Evolutionary conservation across 92 coral and sea anemone species (phyloP), one percentile per base, ranked within the genome.

Genomic region (Hydrozoanthus gracilis): DNA sequence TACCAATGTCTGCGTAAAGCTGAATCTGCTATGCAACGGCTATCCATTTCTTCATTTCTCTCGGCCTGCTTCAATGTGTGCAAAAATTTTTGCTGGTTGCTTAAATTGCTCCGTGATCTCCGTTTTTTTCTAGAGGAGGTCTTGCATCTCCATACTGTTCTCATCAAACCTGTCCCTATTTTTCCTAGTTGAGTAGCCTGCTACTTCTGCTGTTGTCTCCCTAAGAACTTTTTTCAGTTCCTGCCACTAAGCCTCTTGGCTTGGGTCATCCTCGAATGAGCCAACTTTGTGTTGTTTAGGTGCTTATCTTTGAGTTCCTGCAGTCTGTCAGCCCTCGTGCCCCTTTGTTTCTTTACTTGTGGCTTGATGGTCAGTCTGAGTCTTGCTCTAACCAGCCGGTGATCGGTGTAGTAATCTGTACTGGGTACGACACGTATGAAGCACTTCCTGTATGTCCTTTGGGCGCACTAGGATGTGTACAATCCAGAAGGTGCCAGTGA

Each of bases 121-220:
- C 17, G 72, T 20, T 3, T 35, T 61, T 17, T 87, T 49, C 64
- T 11, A 11, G 76, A 87, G 55, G 58, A 77, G 86, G 18, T 61
- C 20, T 49, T 51, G 71, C 3, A 77, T 78, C 73, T 66, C 48
- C 11, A n/a, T 48, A 13, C 44, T 48, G 44, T 67, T 67, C 35
- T 67, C 72, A n/a, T 67, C 72, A 16, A 65, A 87, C 90, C 90
- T 78, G 76, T 87, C 86, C 62, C 48, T 73, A 20, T 80, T 80
- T 49, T 56, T 56, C 75, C 86, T 58, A 8, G 86, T 18, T 60
- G 86, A 20, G 71, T 20, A 80, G 16, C 86, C 75, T 61, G 49
- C 71, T 80, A 62, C 56, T 64, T 80, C 56, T 61, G 72, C 86
- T 55, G 74, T 18, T 55, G 74, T 80, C 70, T 61, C 50, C 48